Conservation (phyloP, 2,888 invertebrate genomes). For the Drosophila prostipennis region DNA sequence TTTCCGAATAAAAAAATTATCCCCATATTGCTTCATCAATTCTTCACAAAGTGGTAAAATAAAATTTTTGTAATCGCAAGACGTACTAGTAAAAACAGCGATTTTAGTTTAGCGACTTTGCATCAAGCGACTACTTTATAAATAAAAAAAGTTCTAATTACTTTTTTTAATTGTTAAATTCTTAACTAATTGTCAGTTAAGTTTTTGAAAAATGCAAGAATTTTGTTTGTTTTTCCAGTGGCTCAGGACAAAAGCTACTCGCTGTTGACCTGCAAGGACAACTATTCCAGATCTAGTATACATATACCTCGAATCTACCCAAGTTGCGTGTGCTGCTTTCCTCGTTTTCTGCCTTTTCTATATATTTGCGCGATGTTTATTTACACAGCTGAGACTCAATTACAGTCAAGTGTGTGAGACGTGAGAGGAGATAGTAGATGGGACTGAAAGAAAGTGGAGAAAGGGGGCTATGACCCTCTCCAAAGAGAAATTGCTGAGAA, state of each 20-base stretch:
- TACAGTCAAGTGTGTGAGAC: slow-evolving; percentile 42
- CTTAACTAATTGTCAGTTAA: background rate
- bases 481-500: slow-evolving; percentile 47
- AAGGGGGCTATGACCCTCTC: slow-evolving; percentile 2
- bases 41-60: too few species aligned
- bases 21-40: too few species aligned
- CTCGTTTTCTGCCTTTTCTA: slow-evolving; percentile 15
- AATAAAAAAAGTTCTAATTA: too few species aligned
- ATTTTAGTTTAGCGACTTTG: too few species aligned
- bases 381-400: slow-evolving; percentile 52
- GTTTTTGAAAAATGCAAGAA: background rate
- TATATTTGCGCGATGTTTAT: slow-evolving; percentile 40
- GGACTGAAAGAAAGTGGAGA: slow-evolving; percentile 2
- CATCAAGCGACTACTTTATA: too few species aligned
- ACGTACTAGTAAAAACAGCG: too few species aligned
- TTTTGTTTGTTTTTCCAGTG: background rate
- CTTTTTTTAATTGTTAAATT: too few species aligned
- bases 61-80: too few species aligned
- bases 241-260: slow-evolving; percentile 25
- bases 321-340: slow-evolving; percentile 23
- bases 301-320: slow-evolving; percentile 8
- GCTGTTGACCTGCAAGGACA: slow-evolving; percentile 50
- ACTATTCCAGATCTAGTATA: slow-evolving; percentile 39
- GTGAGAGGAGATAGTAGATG: background rate
- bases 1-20: too few species aligned